These are phyloP conservation scores for Drosophila gaucha DNA, from an alignment of 2,888 invertebrate genomes.

Conservation along the genomic window DNA sequence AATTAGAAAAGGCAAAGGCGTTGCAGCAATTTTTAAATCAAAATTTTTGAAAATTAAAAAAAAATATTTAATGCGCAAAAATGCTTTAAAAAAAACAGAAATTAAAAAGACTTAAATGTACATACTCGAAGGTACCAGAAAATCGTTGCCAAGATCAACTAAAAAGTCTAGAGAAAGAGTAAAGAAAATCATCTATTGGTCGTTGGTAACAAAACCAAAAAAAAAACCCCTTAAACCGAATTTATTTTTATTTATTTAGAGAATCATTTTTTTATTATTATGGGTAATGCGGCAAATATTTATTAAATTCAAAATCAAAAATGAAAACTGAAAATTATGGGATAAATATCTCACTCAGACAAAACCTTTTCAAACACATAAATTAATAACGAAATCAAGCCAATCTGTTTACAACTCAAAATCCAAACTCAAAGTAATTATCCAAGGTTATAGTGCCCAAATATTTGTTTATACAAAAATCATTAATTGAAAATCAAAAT, in stretches of 20 bases:
- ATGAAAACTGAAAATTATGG: not conserved
- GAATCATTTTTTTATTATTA: not conserved
- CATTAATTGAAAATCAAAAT: too few relatives aligned
- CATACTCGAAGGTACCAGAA: constrained; percentile 34
- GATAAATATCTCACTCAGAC: not conserved
- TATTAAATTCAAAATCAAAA: constrained; percentile 21
- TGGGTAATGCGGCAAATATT: constrained; percentile 17
- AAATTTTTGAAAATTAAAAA: constrained; percentile 64
- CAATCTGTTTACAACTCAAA: not conserved
- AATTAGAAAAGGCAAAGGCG: constrained; percentile 61
- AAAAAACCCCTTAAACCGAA: not conserved
- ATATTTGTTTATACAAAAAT: too few relatives aligned
- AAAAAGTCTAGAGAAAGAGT: constrained; percentile 1
- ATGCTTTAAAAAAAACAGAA: constrained; percentile 35
- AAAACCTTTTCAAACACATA: not conserved
- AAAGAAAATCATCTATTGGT: constrained; percentile 15
- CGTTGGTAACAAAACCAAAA: constrained; percentile 19
- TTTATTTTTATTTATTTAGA: constrained; percentile 1
- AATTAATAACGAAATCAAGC: not conserved
- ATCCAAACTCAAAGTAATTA: not conserved
- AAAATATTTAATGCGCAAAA: constrained; percentile 72
- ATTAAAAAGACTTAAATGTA: constrained; percentile 2
- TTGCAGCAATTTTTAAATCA: constrained; percentile 53
- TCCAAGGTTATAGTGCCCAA: too few relatives aligned
- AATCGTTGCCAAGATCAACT: constrained; percentile 36